phyloP scores from a whole-genome alignment of 2,888 invertebrate species.

The Synanthedon myopaeformis region DNA sequence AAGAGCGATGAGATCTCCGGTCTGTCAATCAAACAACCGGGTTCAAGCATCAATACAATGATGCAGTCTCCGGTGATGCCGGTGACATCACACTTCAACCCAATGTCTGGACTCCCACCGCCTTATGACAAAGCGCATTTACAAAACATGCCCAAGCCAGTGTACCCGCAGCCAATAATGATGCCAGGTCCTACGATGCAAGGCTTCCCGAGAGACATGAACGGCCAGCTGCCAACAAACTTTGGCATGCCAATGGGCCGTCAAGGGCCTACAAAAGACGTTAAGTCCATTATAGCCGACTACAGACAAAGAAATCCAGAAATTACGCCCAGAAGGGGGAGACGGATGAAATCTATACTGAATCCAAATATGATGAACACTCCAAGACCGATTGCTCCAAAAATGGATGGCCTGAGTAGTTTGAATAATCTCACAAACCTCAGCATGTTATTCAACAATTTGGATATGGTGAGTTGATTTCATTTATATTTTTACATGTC shows the following conservation, averaged over 20 bases:
- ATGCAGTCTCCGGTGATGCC: constrained; percentile 48
- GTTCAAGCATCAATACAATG: constrained; percentile 37
- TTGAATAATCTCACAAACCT: constrained; percentile 38
- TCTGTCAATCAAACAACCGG: constrained; percentile 47
- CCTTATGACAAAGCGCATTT: constrained; percentile 60
- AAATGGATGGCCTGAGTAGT: constrained; percentile 39
- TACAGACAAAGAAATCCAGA: constrained; percentile 83
- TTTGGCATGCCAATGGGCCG: constrained; percentile 70
- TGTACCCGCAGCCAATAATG: constrained; percentile 51
- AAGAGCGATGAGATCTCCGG: constrained; percentile 64
- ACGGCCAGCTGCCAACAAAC: constrained; percentile 70
- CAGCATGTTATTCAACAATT: constrained; percentile 59
- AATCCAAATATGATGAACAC: constrained; percentile 58
- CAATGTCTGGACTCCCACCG: constrained; percentile 52
- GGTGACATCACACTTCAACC: constrained; percentile 47
- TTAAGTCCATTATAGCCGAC: constrained; percentile 85
- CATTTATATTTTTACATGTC: not conserved
- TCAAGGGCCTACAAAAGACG: constrained; percentile 84
- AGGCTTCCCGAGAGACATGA: constrained; percentile 60
- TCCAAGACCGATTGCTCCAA: constrained; percentile 56
- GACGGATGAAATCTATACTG: constrained; percentile 70
- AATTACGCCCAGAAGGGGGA: constrained; percentile 75
- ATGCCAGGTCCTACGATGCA: constrained; percentile 46
- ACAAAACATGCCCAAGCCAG: constrained; percentile 54
- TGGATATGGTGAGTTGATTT: constrained; percentile 56